Percentiles rank a stretch among this genome's conserved stretches.
Conservation (phyloP, 2,888 invertebrate species). For the Cecidostiba fungosa region DNA sequence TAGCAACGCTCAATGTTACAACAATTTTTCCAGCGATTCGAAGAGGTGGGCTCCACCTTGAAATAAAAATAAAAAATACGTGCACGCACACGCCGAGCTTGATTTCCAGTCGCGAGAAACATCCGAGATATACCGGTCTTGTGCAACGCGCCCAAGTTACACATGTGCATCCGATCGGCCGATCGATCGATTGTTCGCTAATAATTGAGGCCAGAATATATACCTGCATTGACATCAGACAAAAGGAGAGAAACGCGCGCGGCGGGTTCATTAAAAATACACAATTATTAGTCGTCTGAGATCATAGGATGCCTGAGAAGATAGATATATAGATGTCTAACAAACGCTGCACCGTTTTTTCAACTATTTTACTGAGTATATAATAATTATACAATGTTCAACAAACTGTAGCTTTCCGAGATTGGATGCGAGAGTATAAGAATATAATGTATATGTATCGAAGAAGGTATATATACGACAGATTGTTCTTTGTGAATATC, state of each 20-base stretch:
- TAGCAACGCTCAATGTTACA: background rate
- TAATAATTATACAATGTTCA: background rate
- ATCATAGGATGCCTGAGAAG: conserved; percentile 73
- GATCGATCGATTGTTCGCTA: conserved; percentile 2
- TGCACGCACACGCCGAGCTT: conserved; percentile 14
- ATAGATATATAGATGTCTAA: conserved; percentile 46
- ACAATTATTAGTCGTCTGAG: conserved; percentile 68
- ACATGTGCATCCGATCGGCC: background rate
- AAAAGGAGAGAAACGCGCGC: background rate
- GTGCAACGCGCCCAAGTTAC: background rate
- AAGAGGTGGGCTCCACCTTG: conserved; percentile 34
- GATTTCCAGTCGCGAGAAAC: background rate
- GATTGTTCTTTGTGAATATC: conserved; percentile 27
- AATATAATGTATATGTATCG: conserved; percentile 19
- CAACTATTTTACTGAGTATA: background rate
- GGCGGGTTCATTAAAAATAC: background rate
- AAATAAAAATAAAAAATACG: conserved; percentile 19
- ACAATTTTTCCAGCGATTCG: background rate
- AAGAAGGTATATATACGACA: conserved; percentile 2
- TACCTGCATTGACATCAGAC: background rate
- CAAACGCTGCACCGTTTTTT: conserved; percentile 19
- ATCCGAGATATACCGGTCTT: background rate
- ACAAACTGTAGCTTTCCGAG: conserved; percentile 1
- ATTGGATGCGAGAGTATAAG: conserved; percentile 31
- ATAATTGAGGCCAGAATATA: conserved; percentile 29